Evolutionary conservation across 2,797 vertebrate genomes (phyloP).

Genomic region (Protonibea diacanthus): DNA sequence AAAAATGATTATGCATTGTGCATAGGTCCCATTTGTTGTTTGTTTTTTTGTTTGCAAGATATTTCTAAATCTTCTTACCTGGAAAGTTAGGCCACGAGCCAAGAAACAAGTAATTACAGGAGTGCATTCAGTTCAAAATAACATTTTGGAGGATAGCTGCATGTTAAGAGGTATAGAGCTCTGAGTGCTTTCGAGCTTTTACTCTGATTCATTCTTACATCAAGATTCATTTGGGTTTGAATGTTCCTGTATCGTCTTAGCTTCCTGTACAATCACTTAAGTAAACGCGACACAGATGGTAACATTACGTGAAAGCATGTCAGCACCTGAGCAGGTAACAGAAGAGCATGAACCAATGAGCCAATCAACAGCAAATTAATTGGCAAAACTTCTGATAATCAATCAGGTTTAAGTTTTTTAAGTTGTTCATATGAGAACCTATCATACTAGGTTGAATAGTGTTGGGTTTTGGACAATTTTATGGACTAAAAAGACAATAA

Average conservation of each 20-base stretch:
- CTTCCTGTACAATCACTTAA: not conserved
- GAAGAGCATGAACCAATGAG: not conserved
- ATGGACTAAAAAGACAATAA: too few relatives aligned
- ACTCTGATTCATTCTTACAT: not conserved
- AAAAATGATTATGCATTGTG: not conserved
- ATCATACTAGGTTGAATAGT: not conserved
- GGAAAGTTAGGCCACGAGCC: not conserved
- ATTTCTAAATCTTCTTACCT: not conserved
- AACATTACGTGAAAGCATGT: not conserved
- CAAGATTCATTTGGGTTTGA: not conserved
- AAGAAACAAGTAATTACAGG: conserved; percentile 10
- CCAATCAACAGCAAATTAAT: not conserved
- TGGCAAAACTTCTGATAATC: not conserved
- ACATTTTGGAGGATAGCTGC: not conserved
- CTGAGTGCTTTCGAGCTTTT: not conserved
- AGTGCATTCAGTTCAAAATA: conserved; percentile 2
- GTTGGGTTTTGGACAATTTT: not conserved
- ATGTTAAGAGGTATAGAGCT: not conserved
- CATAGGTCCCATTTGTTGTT: not conserved
- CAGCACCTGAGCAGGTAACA: not conserved
- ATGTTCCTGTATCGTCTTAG: not conserved
- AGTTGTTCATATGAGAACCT: not conserved
- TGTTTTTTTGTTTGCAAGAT: not conserved
- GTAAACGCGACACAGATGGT: not conserved
- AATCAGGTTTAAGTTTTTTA: not conserved